Conservation (phyloP, 2,113 vertebrate genomes). For the Spheniscus mendiculus region DNA sequence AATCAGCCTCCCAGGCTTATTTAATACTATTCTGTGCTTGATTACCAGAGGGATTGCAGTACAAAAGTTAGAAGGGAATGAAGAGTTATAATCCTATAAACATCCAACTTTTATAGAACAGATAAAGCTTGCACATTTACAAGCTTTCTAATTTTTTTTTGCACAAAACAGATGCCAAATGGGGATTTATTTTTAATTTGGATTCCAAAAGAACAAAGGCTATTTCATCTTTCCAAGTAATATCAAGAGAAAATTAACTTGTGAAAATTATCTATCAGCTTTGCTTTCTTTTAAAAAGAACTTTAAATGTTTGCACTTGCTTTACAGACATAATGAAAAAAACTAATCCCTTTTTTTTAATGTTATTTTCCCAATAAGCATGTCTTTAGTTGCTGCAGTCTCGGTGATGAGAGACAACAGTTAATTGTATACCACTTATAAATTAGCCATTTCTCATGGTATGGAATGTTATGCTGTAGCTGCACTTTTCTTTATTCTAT, state of each 20-base stretch:
- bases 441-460: neutral
- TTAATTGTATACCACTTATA: neutral
- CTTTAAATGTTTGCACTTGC: neutral
- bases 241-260: neutral
- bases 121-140: neutral
- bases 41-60: neutral
- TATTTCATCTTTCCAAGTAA: neutral
- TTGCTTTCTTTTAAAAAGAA: neutral
- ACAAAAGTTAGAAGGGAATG: neutral
- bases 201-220: neutral
- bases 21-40: neutral
- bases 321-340: neutral
- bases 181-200: neutral
- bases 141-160: neutral
- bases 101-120: neutral
- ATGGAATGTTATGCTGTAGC: neutral
- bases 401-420: neutral
- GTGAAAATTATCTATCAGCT: neutral
- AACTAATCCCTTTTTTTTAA: neutral
- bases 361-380: neutral
- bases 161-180: neutral
- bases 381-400: neutral
- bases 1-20: neutral
- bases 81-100: neutral
- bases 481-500: constrained; percentile 62